phyloP scores from a whole-genome alignment of 2,888 invertebrate genomes.

The Drosophila picticornis region DNA sequence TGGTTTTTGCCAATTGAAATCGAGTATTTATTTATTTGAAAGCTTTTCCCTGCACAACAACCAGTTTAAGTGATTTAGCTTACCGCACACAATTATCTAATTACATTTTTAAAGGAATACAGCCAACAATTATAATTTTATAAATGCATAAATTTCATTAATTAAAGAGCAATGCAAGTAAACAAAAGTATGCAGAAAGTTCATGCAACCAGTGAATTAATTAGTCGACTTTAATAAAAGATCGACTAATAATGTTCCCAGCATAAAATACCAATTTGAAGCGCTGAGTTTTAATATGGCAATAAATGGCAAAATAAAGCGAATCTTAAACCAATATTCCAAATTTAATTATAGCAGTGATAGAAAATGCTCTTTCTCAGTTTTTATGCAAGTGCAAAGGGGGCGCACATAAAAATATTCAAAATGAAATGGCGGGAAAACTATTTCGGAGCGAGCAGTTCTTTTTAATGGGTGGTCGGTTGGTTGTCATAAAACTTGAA shows the following conservation, averaged over 20 bases:
- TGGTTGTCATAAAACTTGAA: conserved; percentile 36
- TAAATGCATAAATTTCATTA: neutral
- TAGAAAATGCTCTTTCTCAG: no score
- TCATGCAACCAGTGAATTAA: neutral
- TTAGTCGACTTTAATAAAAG: neutral
- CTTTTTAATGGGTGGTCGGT: neutral
- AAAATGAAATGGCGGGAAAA: conserved; percentile 31
- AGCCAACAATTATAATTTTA: neutral
- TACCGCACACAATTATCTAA: neutral
- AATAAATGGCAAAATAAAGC: neutral
- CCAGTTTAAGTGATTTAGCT: neutral
- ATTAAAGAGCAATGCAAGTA: no score
- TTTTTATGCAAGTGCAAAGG: neutral
- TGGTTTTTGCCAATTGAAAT: neutral
- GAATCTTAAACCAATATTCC: neutral
- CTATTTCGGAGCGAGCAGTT: conserved; percentile 6
- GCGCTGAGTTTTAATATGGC: neutral
- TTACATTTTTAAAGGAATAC: neutral
- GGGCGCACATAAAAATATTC: conserved; percentile 21
- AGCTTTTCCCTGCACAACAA: neutral
- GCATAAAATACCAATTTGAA: neutral
- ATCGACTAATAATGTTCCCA: conserved; percentile 3
- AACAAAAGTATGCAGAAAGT: conserved; percentile 1
- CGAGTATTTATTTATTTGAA: neutral
- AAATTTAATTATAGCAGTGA: neutral